Base-by-base conservation (phyloP, 2,888 invertebrate species). In the Dascillus cervinus region DNA sequence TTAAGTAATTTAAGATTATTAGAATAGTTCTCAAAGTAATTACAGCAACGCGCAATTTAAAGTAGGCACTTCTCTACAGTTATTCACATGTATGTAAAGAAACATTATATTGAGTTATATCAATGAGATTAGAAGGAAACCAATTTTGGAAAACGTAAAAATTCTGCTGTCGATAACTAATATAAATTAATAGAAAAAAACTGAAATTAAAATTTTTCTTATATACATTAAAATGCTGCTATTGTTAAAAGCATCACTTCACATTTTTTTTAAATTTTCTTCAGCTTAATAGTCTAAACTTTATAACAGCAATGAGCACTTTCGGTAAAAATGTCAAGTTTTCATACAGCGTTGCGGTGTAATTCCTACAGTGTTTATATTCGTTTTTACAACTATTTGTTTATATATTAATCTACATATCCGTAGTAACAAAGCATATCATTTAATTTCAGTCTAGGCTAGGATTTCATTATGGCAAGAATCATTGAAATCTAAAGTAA, bases 291-390 rank as follows among this genome's bases (percentile, higher is more conserved):
- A 17, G 37, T 45, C 49, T 51, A 53, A 37, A 53, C 50, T 50
- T 53, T 46, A 56, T 58, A 75, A 75, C 73, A 75, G 75, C 74
- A 71, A n/a, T 75, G 76, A 76, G 76, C 76, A 76, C 75, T 75
- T 76, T 75, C 73, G 75, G 76, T 75, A 62, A 75, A 74, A 74
- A 75, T 61, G 61, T 62, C 25, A 56, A 54, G 54, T 49, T 44
- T 56, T 55, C 47, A 46, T 52, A 53, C 46, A 60, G 54, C 45
- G 48, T 46, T 42, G 49, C 49, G 46, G 46, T 50, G 45, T 39
- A 38, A 41, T 44, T 39, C 38, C 29, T 46, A 28, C 37, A 41
- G 41, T 47, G 42, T 47, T 48, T 49, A 46, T 46, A 32, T 42
- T 39, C 26, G 23, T 30, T 26, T 41, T 41, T 34, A 39, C 34